These are phyloP conservation scores for Enteromius unitaeniatus DNA, from an alignment of 2,797 vertebrate genomes.

Conservation along the genomic window DNA sequence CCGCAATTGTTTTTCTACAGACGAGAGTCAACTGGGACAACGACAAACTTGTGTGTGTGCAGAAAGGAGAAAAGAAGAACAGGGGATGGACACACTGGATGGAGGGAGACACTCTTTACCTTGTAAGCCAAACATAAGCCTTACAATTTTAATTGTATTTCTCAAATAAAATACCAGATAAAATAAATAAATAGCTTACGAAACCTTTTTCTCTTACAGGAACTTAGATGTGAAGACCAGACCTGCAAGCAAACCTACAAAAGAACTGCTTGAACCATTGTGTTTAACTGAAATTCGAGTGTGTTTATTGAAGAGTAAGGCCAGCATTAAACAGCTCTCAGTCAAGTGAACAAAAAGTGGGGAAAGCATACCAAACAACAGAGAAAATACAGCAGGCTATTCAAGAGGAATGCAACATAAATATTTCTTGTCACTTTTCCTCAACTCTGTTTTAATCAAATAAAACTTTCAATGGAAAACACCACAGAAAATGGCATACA, in stretches of 20 bases:
- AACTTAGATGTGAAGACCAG: conserved; percentile 73
- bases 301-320: not conserved
- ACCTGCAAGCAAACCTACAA: conserved; percentile 79
- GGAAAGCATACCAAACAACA: not conserved
- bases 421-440: not conserved
- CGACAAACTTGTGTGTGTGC: conserved; percentile 85
- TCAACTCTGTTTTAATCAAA: not conserved
- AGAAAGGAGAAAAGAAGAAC: conserved; percentile 87
- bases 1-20: conserved; percentile 65
- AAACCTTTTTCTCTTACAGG: conserved; percentile 62
- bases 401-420: not conserved
- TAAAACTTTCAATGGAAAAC: not conserved
- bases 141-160: not conserved
- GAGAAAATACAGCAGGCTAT: not conserved
- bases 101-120: conserved; percentile 82
- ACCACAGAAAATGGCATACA: not conserved
- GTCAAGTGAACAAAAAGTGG: not conserved
- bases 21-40: conserved; percentile 85
- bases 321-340: not conserved
- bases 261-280: conserved; percentile 62
- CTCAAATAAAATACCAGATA: not conserved
- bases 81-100: conserved; percentile 92
- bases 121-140: conserved; percentile 76
- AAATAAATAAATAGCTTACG: not conserved
- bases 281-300: not conserved